Percentiles rank a stretch among this genome's conserved stretches.
These are phyloP conservation scores for Morpho deidamia DNA, from an alignment of 2,888 invertebrate species.

Conservation along the genomic window DNA sequence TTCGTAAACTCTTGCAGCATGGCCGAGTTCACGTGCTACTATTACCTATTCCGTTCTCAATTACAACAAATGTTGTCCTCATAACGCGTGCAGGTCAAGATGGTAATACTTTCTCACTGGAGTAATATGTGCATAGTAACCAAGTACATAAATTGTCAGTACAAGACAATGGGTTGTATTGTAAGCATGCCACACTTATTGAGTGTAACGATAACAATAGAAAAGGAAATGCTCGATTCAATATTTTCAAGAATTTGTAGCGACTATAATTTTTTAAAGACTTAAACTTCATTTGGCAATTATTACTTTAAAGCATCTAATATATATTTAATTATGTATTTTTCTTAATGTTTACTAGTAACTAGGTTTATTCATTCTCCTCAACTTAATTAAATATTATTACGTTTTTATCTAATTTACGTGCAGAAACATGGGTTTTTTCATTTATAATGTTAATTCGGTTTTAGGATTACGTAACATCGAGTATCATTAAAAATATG, in stretches of 20 bases:
- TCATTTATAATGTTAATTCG: too few relatives aligned
- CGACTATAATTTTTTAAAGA: neutral
- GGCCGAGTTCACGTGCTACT: slow-evolving; percentile 39
- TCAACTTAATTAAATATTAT: too few relatives aligned
- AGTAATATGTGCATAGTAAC: neutral
- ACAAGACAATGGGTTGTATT: slow-evolving; percentile 14
- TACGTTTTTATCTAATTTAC: too few relatives aligned
- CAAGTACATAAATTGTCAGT: neutral
- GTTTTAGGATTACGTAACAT: too few relatives aligned
- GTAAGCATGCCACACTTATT: slow-evolving; percentile 9
- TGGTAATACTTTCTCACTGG: slow-evolving; percentile 5
- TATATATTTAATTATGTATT: too few relatives aligned
- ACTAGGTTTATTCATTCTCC: too few relatives aligned
- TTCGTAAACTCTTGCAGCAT: slow-evolving; percentile 32
- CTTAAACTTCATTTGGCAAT: too few relatives aligned
- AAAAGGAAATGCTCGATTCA: too few relatives aligned
- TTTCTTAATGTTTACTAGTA: too few relatives aligned
- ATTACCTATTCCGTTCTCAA: slow-evolving; percentile 34
- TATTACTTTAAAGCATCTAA: too few relatives aligned
- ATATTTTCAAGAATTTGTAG: neutral
- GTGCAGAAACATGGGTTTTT: too few relatives aligned
- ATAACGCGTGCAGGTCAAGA: slow-evolving; percentile 9
- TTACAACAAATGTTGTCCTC: slow-evolving; percentile 27
- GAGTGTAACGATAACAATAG: slow-evolving; percentile 1
- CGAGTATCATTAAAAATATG: too few relatives aligned